Evolutionary conservation across 2,888 invertebrate species (phyloP), one percentile per base, ranked within the genome.

Genomic region (Drosophila trichaetosa): DNA sequence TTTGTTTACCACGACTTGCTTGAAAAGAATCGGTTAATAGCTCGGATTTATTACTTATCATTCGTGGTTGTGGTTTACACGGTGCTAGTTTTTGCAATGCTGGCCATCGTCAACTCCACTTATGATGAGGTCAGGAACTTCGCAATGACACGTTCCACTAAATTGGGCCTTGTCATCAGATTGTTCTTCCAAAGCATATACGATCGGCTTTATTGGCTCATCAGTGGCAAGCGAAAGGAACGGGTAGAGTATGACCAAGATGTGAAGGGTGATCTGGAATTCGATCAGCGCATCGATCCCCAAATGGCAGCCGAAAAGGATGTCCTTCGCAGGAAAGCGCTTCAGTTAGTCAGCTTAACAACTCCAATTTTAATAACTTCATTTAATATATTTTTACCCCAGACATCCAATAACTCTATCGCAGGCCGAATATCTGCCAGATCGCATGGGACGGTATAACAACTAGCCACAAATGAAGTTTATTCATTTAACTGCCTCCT

Each of bases 1-100:
- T 75, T 76, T 31, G 31, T 38, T 16, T 76, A 73, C 4, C 18
- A 51, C 0, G 27, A 29, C 0, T 11, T 80, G 10, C 36, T 42
- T 18, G n/a, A 53, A 2, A 34, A 31, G 0, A 65, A 64, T 31
- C 34, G 51, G 0, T 0, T 60, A 0, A 34, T 57, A 0, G 54
- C 67, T 4, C 60, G 67, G 10, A 24, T 80, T 1, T 87, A 77
- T 63, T 81, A 69, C 53, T 13, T 77, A 0, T 63, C 77, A 0
- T 87, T 76, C 8, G 62, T 81, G 8, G 18, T 81, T 0, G 7
- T 73, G 11, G 78, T 86, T 2, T 76, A 79, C 51, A 58, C 78
- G 2, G 31, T 84, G 24, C 49, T 86, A 0, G 16, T 84, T 53
- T 69, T 75, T 3, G 66, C 73, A 27, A 74, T 80, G 10, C 34